A percentile compares a stretch with the other conserved stretches of the same genome.
Conservation (phyloP, 2,797 vertebrate genomes). For the Micrastur ruficollis region DNA sequence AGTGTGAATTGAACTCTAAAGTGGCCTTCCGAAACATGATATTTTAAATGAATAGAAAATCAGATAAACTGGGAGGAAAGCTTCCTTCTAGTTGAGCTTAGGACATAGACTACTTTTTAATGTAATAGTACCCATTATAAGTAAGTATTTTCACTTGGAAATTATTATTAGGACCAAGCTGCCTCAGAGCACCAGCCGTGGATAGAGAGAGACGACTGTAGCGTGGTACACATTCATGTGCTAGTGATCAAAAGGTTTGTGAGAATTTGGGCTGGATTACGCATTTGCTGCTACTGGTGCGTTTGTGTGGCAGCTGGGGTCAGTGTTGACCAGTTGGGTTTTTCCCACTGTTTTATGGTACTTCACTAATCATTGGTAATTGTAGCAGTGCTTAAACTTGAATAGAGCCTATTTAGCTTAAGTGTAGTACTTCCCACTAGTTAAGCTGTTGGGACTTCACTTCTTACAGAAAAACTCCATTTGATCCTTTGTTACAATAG, state of each 20-base stretch:
- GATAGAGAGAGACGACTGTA: neutral
- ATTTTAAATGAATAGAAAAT: conserved; percentile 17
- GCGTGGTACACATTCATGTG: rapidly evolving
- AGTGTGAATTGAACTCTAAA: neutral
- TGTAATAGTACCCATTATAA: neutral
- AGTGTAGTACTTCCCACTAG: neutral
- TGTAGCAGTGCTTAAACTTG: neutral
- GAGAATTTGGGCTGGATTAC: neutral
- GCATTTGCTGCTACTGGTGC: neutral
- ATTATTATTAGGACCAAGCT: neutral
- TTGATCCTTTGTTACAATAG: neutral
- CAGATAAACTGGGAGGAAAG: conserved; percentile 45
- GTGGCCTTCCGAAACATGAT: neutral
- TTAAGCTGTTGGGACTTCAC: neutral
- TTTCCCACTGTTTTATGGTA: neutral
- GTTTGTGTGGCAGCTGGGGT: neutral
- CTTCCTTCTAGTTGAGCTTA: conserved; percentile 9
- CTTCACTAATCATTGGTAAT: neutral
- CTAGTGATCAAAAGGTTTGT: neutral
- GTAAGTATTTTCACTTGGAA: neutral
- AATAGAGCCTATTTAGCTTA: neutral
- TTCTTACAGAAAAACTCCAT: neutral
- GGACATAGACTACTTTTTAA: neutral
- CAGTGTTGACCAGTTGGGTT: neutral
- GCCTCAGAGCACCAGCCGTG: neutral